Conservation (phyloP, 1,140 invertebrate genomes). For the Atta cephalotes region DNA sequence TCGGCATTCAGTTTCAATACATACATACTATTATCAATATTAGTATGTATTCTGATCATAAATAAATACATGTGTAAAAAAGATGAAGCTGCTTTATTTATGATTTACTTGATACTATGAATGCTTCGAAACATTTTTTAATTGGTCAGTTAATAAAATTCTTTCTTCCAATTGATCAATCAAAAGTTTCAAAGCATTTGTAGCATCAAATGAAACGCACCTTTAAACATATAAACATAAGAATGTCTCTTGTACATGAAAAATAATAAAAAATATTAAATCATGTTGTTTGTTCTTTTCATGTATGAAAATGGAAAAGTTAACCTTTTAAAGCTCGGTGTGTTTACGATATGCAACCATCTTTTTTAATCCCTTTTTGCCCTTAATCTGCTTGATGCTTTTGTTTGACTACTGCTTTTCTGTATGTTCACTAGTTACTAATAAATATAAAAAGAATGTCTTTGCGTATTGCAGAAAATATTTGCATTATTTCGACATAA, state of each 20-base stretch:
- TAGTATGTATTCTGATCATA: background rate
- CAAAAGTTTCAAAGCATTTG: no score
- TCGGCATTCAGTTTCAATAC: background rate
- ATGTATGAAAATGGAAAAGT: constrained; percentile 11
- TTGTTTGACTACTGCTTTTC: constrained; percentile 19
- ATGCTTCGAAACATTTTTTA: no score
- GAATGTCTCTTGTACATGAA: background rate
- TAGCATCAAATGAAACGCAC: no score
- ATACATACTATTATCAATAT: background rate
- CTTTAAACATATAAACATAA: background rate
- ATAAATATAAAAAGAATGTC: constrained; percentile 15
- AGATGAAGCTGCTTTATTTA: background rate
- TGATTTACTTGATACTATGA: no score
- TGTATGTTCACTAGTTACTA: background rate
- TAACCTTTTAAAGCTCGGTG: constrained; percentile 15
- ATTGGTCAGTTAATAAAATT: no score
- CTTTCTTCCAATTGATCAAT: no score
- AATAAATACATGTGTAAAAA: background rate
- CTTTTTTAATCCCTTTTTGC: constrained; percentile 3
- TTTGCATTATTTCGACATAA: background rate
- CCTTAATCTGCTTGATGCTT: constrained; percentile 1
- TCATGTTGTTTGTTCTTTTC: background rate
- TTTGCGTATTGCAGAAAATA: background rate
- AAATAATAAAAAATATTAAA: constrained; percentile 35
- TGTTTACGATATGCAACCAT: constrained; percentile 25